Evolutionary conservation across 2,888 invertebrate species (phyloP).

Genomic region (Cephus sareptanus): DNA sequence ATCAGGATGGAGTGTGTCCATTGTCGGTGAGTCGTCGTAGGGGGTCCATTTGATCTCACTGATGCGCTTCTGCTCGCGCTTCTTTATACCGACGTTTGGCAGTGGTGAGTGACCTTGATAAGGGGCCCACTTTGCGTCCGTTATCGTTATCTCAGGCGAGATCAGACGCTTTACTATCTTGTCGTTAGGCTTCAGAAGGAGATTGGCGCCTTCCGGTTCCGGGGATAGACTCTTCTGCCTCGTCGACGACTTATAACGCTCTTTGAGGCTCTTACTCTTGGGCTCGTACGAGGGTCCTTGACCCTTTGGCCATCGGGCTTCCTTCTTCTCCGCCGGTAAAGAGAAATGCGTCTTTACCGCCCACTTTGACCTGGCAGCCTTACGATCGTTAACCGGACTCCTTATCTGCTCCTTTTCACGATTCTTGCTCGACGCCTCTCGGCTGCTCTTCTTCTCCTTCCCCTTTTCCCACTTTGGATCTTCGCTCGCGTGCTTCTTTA

Average conservation of each 20-base stretch:
- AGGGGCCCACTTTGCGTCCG: conserved; percentile 57
- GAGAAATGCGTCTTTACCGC: conserved; percentile 60
- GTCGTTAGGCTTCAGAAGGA: conserved; percentile 48
- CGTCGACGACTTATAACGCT: conserved; percentile 53
- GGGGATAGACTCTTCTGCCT: conserved; percentile 58
- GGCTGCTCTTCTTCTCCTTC: conserved; percentile 29
- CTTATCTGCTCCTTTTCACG: conserved; percentile 45
- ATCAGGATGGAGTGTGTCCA: conserved; percentile 23
- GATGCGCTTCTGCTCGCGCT: conserved; percentile 55
- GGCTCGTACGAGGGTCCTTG: conserved; percentile 44
- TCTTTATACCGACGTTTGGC: conserved; percentile 57
- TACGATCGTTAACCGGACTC: conserved; percentile 44
- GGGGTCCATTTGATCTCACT: conserved; percentile 61
- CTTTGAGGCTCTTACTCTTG: conserved; percentile 51
- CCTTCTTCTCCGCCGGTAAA: conserved; percentile 54
- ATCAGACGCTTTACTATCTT: conserved; percentile 55
- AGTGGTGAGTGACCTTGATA: conserved; percentile 60
- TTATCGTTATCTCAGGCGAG: conserved; percentile 57
- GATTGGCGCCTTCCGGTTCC: conserved; percentile 51
- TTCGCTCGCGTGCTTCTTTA: conserved; percentile 53
- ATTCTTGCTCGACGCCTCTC: conserved; percentile 37
- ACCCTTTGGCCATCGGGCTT: conserved; percentile 45
- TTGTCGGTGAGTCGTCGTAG: conserved; percentile 49
- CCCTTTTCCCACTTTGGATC: conserved; percentile 30
- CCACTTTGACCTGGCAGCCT: conserved; percentile 52